Evolutionary conservation across 1,140 invertebrate species (phyloP).

Genomic region (Megathymus violae): DNA sequence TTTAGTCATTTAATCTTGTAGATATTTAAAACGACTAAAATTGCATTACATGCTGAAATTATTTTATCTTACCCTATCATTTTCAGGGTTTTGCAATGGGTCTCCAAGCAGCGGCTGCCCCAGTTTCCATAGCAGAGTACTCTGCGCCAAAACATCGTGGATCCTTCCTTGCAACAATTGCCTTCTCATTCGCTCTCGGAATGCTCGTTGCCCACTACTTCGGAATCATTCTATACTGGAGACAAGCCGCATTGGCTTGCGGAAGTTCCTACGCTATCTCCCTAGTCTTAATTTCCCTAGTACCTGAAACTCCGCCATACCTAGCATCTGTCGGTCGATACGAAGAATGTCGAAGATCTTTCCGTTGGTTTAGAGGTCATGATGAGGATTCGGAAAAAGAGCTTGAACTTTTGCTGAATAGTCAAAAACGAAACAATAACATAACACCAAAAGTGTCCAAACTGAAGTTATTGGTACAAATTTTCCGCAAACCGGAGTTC

Average conservation of each 20-base stretch:
- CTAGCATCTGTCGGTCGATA: constrained; percentile 59
- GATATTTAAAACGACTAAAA: too few relatives aligned
- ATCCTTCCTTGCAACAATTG: constrained; percentile 72
- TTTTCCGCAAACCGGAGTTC: constrained; percentile 65
- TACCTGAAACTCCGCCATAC: constrained; percentile 73
- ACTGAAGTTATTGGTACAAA: constrained; percentile 45
- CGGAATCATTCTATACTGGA: constrained; percentile 71
- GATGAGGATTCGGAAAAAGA: constrained; percentile 64
- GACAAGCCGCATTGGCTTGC: constrained; percentile 66
- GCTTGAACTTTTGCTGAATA: constrained; percentile 63
- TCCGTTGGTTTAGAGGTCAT: constrained; percentile 64
- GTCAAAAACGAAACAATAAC: constrained; percentile 50
- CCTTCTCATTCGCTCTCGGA: constrained; percentile 74
- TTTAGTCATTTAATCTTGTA: too few relatives aligned
- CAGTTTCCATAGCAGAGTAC: constrained; percentile 74
- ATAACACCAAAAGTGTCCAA: constrained; percentile 45
- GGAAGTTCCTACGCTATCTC: constrained; percentile 66
- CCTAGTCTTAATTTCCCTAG: constrained; percentile 60
- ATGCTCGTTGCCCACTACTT: constrained; percentile 74
- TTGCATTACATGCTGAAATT: too few relatives aligned
- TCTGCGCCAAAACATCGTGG: constrained; percentile 69
- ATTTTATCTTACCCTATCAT: too few relatives aligned
- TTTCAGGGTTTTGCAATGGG: constrained; percentile 78
- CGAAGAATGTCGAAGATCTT: constrained; percentile 62
- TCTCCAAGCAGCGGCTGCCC: constrained; percentile 68